Evolutionary conservation across 2,113 vertebrate genomes (phyloP), one percentile per base, ranked within the genome.

Genomic region (Ameiurus melas): DNA sequence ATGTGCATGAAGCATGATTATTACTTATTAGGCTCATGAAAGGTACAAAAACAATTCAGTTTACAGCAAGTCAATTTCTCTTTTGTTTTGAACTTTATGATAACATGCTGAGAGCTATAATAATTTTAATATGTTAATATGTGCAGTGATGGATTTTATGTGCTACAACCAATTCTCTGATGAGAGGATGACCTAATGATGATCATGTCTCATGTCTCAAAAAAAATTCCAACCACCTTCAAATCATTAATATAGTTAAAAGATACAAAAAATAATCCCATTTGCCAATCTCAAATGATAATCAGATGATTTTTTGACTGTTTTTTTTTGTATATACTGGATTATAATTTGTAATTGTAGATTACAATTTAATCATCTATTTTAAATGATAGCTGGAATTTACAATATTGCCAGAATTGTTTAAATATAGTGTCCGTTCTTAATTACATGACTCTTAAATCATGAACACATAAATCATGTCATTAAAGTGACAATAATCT

Each of bases 51-150:
- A 55, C 73, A 58, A 85, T 75, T 75, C 47, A 36, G 66, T 51
- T 88, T n/a, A 86, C 60, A 71, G 70, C 60, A 79, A 88, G 68
- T 39, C 27, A 43, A 57, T 30, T 81, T 88, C 8, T 88, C 78
- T 78, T 90, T 88, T 86, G 80, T 79, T 82, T 88, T n/a, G 36
- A 83, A 90, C 55, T 81, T 79, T 33, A 70, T 60, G 64, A 90
- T 57, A 83, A 77, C 66, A 68, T 68, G 86, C 73, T 83, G 66
- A 82, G 70, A 87, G 89, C 77, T 82, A 17, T 90, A 66, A 90
- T 87, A 33, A n/a, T 77, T 88, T 62, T 84, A 84, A 88, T 80
- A 70, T 33, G n/a, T n/a, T n/a, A n/a, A n/a, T 7, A 51, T 39
- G 19, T n/a, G 19, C 66, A 62, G 10, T 39, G n/a, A 60, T 53